phyloP scores from a whole-genome alignment of 2,888 invertebrate species.

The Operophtera brumata region DNA sequence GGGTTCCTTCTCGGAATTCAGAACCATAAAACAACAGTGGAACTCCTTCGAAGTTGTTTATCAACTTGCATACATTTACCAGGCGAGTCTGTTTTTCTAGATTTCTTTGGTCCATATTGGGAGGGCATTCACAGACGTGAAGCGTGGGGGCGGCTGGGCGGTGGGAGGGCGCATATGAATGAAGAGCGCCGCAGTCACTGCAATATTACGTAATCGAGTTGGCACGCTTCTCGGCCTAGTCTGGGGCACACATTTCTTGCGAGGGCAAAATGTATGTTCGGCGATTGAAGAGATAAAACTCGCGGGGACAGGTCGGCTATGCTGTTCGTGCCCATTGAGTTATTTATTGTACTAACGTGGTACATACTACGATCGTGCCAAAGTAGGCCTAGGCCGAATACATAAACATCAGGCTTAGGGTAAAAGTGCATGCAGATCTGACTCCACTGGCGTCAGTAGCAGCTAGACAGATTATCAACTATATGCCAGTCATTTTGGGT shows the following conservation, averaged over 20 bases:
- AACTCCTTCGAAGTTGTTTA: background rate
- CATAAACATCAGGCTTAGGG: too few relatives aligned
- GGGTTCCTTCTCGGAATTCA: too few relatives aligned
- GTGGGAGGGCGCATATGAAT: conserved; percentile 49
- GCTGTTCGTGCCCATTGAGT: background rate
- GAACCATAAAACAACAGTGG: background rate
- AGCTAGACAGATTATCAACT: too few relatives aligned
- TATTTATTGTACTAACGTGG: too few relatives aligned
- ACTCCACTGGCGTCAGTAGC: too few relatives aligned
- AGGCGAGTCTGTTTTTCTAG: background rate
- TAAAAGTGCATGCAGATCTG: too few relatives aligned
- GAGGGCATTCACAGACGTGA: background rate
- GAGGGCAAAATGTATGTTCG: background rate
- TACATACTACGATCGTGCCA: too few relatives aligned
- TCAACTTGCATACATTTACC: background rate
- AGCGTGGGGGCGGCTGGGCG: conserved; percentile 6
- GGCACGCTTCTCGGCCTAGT: conserved; percentile 49
- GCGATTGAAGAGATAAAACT: background rate
- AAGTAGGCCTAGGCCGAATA: too few relatives aligned
- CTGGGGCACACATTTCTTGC: conserved; percentile 16
- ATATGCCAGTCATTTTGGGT: too few relatives aligned
- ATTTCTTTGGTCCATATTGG: background rate
- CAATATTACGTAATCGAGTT: conserved; percentile 62
- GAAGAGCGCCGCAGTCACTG: conserved; percentile 61
- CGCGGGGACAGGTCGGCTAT: background rate